Conservation (phyloP, 2,888 invertebrate species). For the Drosophila melanocephala region DNA sequence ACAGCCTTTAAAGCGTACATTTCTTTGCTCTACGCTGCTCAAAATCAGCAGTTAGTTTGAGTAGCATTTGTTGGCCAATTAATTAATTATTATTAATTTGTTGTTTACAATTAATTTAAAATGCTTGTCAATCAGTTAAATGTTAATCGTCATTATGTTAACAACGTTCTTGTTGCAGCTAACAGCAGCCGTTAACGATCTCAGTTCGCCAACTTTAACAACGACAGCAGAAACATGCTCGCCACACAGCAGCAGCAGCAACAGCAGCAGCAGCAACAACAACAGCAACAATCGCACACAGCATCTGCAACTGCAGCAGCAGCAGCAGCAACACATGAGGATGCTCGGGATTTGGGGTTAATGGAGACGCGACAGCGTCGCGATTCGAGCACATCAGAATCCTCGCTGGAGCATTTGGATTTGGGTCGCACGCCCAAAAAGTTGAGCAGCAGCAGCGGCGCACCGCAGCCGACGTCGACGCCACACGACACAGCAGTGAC, state of each 20-base stretch:
- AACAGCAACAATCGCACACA: conserved; percentile 6
- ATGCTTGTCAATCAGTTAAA: not conserved
- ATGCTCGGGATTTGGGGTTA: conserved; percentile 41
- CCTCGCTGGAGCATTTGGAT: conserved; percentile 85
- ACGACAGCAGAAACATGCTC: conserved; percentile 51
- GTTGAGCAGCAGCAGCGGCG: conserved; percentile 68
- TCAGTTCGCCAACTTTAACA: conserved; percentile 49
- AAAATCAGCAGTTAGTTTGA: not conserved
- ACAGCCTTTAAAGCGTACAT: not conserved
- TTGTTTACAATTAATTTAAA: not conserved
- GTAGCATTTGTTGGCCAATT: not conserved
- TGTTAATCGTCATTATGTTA: not conserved
- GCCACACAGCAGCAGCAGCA: conserved; percentile 60
- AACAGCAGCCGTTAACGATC: conserved; percentile 57
- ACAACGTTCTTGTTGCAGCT: conserved; percentile 15
- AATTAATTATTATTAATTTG: not conserved
- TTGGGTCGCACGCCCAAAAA: conserved; percentile 84
- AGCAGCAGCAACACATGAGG: conserved; percentile 16
- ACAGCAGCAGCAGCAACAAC: conserved; percentile 35
- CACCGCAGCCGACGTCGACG: conserved; percentile 77
- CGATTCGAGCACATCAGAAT: conserved; percentile 84
- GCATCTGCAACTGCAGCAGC: conserved; percentile 25
- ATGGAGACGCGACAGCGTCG: conserved; percentile 83
- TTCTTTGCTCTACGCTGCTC: not conserved
- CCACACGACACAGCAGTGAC: conserved; percentile 62